A percentile compares a stretch with the other conserved stretches of the same genome.
Evolutionary conservation across 2,888 invertebrate species (phyloP).

Genomic region (Morpho achilles): DNA sequence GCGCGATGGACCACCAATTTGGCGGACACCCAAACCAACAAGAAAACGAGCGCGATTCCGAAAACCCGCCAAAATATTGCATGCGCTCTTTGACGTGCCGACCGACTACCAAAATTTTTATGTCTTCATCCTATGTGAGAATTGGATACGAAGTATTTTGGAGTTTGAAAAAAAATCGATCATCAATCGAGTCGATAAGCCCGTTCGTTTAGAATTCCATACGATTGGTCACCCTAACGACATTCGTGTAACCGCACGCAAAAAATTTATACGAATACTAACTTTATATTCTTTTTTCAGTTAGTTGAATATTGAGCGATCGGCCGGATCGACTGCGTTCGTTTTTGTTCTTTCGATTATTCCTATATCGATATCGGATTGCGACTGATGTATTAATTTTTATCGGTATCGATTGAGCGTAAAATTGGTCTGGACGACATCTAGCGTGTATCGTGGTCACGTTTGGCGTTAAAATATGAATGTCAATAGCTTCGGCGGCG

Average conservation of each 20-base stretch:
- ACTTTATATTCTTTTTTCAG: conserved; percentile 55
- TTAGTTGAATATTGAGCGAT: conserved; percentile 43
- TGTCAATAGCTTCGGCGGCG: conserved; percentile 63
- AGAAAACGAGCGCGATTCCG: conserved; percentile 49
- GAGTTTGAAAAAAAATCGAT: conserved; percentile 40
- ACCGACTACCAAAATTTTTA: conserved; percentile 66
- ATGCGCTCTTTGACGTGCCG: conserved; percentile 74
- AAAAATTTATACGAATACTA: conserved; percentile 59
- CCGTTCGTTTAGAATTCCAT: conserved; percentile 60
- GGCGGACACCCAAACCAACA: conserved; percentile 55
- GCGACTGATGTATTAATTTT: conserved; percentile 70
- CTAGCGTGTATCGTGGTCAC: conserved; percentile 62
- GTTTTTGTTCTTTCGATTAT: conserved; percentile 50
- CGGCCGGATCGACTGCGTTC: conserved; percentile 41
- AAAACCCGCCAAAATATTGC: conserved; percentile 61
- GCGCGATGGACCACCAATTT: conserved; percentile 75
- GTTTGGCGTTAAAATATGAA: conserved; percentile 69
- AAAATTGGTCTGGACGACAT: conserved; percentile 64
- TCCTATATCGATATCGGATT: conserved; percentile 30
- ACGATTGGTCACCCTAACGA: conserved; percentile 66
- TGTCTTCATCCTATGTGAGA: conserved; percentile 75
- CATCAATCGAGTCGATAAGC: conserved; percentile 53
- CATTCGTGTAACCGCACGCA: conserved; percentile 63
- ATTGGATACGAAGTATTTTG: conserved; percentile 44
- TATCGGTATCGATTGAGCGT: conserved; percentile 70